phyloP scores from a whole-genome alignment of 2,797 vertebrate species.

The Linurgus olivaceus region DNA sequence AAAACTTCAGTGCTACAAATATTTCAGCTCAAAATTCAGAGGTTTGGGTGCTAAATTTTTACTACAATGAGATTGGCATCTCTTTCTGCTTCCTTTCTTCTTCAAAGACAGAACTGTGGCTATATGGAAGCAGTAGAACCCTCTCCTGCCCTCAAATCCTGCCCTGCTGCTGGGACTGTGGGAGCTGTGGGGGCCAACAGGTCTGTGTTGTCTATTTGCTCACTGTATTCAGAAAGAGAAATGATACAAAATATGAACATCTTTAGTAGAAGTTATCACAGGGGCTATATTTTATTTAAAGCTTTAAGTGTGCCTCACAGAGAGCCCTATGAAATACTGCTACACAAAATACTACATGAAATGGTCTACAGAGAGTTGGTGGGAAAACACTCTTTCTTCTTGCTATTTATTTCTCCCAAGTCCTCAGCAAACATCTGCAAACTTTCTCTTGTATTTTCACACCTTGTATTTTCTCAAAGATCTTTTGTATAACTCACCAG shows the following conservation, averaged over 20 bases:
- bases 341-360: not conserved
- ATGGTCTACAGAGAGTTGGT: not conserved
- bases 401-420: not conserved
- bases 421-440: not conserved
- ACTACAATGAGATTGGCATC: not conserved
- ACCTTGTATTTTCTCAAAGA: not conserved
- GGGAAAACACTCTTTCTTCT: not conserved
- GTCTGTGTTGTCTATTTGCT: no score
- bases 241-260: not conserved
- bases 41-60: not conserved
- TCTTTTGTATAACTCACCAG: not conserved
- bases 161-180: accelerated
- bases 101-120: accelerated
- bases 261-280: not conserved
- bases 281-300: not conserved
- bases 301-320: not conserved
- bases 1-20: not conserved
- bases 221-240: not conserved
- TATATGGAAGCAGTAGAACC: not conserved
- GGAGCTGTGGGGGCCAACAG: not conserved
- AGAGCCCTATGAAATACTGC: not conserved
- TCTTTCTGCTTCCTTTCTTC: not conserved
- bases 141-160: not conserved
- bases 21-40: not conserved
- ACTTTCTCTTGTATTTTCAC: not conserved